Base-by-base conservation (phyloP, 2,888 invertebrate genomes). In the Hermodice carunculata region DNA sequence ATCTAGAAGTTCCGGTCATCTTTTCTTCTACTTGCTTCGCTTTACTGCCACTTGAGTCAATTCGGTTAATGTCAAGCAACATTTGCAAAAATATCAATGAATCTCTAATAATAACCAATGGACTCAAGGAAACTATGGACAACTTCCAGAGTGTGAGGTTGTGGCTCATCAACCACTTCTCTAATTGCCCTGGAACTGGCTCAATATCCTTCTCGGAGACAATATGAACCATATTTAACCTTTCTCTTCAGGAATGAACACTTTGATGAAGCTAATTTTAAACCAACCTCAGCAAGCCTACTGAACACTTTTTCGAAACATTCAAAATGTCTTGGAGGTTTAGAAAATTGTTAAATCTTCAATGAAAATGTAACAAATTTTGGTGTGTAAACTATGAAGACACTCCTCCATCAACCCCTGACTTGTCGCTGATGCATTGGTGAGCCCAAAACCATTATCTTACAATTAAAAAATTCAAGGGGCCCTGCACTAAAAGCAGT, bases 311-410 rank as follows among this genome's bases (percentile, higher is more conserved):
- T 2, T 24, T 62, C 46, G 31, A 71, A 29, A 14, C 67, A 46
- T 24, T 64, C 61, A 19, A 67, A 26, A 46, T 69, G 67, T 52
- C 66, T 56, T 26, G 64, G 62, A 37, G 56, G 63, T 17, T 58
- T 52, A 58, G 34, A 64, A 71, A 31, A 72, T 64, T 3, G 72
- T 69, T 17, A 74, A 17, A 44, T 76, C 73, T 51, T 72, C 71
- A 5, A 76, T 22, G 34, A 65, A 71, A 0, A 70, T 19, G 3
- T n/a, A n/a, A n/a, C n/a, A n/a, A n/a, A n/a, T n/a, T n/a, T n/a
- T n/a, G n/a, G n/a, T n/a, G n/a, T n/a, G n/a, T n/a, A n/a, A n/a
- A n/a, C n/a, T n/a, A n/a, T n/a, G n/a, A n/a, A n/a, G n/a, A n/a
- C n/a, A n/a, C n/a, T n/a, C n/a, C n/a, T n/a, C n/a, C n/a, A n/a